Base-by-base conservation (phyloP, 2,888 invertebrate species). In the Calliscelio sp. region DNA sequence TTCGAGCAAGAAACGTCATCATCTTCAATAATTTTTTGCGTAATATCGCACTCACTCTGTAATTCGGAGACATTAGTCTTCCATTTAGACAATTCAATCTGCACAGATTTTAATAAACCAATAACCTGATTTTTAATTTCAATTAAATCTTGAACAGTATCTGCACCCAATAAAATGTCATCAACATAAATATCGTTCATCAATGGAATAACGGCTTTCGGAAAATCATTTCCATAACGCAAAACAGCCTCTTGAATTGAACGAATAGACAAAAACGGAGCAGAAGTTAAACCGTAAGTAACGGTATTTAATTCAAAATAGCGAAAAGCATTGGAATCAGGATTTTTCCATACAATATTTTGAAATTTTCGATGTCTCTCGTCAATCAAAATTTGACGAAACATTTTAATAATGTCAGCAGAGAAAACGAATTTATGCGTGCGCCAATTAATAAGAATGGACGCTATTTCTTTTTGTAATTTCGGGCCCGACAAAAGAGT, bases 331-430 rank as follows among this genome's bases (percentile, higher is more conserved):
- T 18, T 18, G 14, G 8, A 8, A 2, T 32, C 32, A 14, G 14
- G 14, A 25, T 53, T 25, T 53, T 53, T 53, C 53, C 53, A 53
- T 4, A 18, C 44, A 6, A 46, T 46, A 18, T 46, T 46, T 46
- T 46, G 44, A 16, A 8, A 38, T 8, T 8, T 46, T 18, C 44
- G 18, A 1, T 46, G 8, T 7, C 18, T 16, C 18, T 46, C 18
- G 44, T 16, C 18, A 16, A 46, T 18, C 1, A 46, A 11, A 7
- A 46, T 18, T 46, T 46, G 44, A 3, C 44, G 16, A 46, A 46
- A 46, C 38, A 38, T 38, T 38, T 38, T 38, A 3, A 38, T 14
- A 11, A 38, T 38, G n/a, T 38, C 38, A 3, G 44, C 18, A 6
- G 44, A 18, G 18, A 46, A 46, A 4, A 46, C 18, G 18, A 16